These are phyloP conservation scores for Spongilla lacustris DNA, from an alignment of 37 sponge, comb jelly and placozoan species.

Conservation along the genomic window DNA sequence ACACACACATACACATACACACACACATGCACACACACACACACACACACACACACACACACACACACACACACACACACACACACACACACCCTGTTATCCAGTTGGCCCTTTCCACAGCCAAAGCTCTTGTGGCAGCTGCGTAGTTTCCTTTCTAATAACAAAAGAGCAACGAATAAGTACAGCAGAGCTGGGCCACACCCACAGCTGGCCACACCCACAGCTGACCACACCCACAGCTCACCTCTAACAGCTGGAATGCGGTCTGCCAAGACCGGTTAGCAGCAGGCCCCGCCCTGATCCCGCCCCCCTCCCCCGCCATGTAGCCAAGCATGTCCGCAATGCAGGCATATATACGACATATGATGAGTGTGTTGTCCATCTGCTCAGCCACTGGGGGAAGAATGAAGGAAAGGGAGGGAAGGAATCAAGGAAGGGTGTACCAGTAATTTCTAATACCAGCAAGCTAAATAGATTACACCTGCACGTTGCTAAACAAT, in stretches of 20 bases:
- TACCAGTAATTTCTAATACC: too few species aligned
- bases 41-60: neutral
- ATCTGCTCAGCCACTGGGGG: constrained; percentile 41
- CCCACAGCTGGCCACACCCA: constrained; percentile 33
- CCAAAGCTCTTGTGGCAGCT: constrained; percentile 64
- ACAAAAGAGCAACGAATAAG: too few species aligned
- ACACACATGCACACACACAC: neutral
- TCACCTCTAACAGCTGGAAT: constrained; percentile 69
- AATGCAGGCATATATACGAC: constrained; percentile 81
- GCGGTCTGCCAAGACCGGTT: constrained; percentile 73
- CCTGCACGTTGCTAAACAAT: too few species aligned
- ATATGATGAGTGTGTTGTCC: constrained; percentile 42
- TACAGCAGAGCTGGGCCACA: too few species aligned
- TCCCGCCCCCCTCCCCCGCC: constrained; percentile 65
- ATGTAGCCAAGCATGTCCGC: constrained; percentile 83
- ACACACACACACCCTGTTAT: constrained; percentile 32
- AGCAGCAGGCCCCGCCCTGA: constrained; percentile 84
- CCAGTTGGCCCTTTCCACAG: constrained; percentile 76
- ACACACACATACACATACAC: neutral
- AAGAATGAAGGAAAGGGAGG: too few species aligned
- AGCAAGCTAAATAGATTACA: too few species aligned
- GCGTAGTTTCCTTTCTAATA: constrained; percentile 40
- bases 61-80: neutral
- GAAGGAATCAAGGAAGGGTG: too few species aligned
- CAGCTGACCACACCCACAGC: neutral